Evolutionary conservation across 2,888 invertebrate genomes (phyloP).

Genomic region (Linhomoeus sp.): DNA sequence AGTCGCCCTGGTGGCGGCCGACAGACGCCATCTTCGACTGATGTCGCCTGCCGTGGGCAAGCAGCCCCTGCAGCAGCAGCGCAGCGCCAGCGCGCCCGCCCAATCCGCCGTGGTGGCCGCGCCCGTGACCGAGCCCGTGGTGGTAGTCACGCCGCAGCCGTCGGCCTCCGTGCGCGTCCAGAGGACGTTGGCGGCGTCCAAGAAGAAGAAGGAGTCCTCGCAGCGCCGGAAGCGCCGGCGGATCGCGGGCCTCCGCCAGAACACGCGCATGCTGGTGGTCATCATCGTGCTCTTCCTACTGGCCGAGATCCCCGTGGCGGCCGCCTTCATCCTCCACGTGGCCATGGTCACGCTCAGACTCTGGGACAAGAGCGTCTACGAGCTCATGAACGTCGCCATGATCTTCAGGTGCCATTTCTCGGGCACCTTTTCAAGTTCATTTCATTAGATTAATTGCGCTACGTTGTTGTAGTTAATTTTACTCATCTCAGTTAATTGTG

Average conservation of each 20-base stretch:
- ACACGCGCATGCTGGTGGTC: constrained; percentile 31
- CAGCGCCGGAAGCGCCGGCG: background rate
- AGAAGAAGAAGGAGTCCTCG: too few species aligned
- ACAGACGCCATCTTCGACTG: background rate
- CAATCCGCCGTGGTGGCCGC: too few species aligned
- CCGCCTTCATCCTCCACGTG: constrained; percentile 19
- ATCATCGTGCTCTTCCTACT: constrained; percentile 34
- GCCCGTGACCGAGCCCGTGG: too few species aligned
- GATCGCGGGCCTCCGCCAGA: constrained; percentile 6
- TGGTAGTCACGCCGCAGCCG: too few species aligned
- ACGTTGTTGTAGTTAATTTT: too few species aligned
- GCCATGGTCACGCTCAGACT: constrained; percentile 42
- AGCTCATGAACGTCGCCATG: constrained; percentile 52
- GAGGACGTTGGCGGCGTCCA: too few species aligned
- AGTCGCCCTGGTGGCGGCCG: background rate
- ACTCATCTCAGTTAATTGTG: too few species aligned
- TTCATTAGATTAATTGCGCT: too few species aligned
- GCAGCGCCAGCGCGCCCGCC: too few species aligned
- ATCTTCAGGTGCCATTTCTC: constrained; percentile 34
- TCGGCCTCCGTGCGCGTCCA: too few species aligned
- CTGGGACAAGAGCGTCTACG: constrained; percentile 42
- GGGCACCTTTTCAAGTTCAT: background rate
- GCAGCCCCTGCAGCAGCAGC: constrained; percentile 8
- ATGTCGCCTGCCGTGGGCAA: constrained; percentile 28
- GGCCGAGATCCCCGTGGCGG: constrained; percentile 33